Evolutionary conservation across 2,113 vertebrate genomes (phyloP).

Genomic region (Harpagus bidentatus): DNA sequence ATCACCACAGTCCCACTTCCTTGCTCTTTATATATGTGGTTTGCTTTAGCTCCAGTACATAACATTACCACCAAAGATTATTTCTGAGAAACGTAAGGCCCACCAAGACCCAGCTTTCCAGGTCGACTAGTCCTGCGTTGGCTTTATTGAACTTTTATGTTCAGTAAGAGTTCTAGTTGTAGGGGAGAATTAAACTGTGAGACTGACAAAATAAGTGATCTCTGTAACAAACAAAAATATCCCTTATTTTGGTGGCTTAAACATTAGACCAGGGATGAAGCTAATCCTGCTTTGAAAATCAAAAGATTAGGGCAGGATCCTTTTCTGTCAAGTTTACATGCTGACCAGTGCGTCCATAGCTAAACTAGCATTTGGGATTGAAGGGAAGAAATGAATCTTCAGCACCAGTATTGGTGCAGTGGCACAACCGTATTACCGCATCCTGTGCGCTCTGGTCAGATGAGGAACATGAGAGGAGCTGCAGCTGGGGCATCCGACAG

Average conservation of each 20-base stretch:
- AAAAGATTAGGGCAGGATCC: background rate
- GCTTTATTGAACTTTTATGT: background rate
- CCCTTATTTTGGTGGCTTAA: background rate
- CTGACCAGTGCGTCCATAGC: background rate
- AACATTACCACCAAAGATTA: background rate
- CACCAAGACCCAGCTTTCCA: background rate
- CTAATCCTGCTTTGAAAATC: background rate
- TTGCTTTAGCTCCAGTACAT: background rate
- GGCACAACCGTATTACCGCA: background rate
- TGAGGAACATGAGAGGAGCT: background rate
- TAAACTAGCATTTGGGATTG: background rate
- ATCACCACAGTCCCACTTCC: background rate
- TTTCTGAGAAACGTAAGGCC: background rate
- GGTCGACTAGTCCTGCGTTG: background rate
- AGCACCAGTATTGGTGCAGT: background rate
- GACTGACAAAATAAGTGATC: background rate
- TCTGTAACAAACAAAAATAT: background rate
- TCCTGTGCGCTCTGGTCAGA: background rate
- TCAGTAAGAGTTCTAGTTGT: background rate
- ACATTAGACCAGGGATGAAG: background rate
- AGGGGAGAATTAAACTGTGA: background rate
- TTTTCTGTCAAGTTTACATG: background rate
- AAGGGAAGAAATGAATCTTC: background rate
- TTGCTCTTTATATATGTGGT: background rate
- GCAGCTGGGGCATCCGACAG: fast-evolving